These are phyloP conservation scores for Mystacornis crossleyi DNA, from an alignment of 2,113 vertebrate species.

Conservation along the genomic window DNA sequence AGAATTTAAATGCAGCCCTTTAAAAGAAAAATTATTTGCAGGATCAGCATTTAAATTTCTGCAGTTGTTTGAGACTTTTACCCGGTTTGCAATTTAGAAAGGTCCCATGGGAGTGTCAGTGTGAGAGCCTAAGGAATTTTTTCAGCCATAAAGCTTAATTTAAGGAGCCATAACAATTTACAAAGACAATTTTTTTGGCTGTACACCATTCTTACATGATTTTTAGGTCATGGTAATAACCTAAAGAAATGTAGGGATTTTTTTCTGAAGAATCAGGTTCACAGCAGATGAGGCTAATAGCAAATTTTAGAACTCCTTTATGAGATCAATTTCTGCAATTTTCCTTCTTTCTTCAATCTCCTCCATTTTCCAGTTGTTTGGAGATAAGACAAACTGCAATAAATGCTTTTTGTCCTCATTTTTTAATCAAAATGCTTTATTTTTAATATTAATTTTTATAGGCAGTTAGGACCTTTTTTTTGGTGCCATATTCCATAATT, in stretches of 20 bases:
- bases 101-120: fast-evolving
- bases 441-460: neutral
- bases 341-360: neutral
- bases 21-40: neutral
- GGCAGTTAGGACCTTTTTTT: neutral
- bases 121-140: neutral
- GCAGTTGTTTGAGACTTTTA: neutral
- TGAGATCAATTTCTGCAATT: neutral
- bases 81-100: neutral
- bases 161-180: neutral
- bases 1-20: neutral
- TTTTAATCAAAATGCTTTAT: neutral
- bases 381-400: neutral
- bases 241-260: neutral
- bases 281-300: neutral
- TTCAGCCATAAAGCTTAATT: neutral
- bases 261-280: neutral
- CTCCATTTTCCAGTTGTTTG: neutral
- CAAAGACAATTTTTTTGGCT: neutral
- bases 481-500: neutral
- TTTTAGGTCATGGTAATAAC: neutral
- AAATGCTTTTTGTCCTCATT: neutral
- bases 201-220: neutral
- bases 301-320: neutral
- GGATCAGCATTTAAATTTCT: neutral